Evolutionary conservation across 2,888 invertebrate species (phyloP), one percentile per base, ranked within the genome.

Genomic region (Euproctis similis): DNA sequence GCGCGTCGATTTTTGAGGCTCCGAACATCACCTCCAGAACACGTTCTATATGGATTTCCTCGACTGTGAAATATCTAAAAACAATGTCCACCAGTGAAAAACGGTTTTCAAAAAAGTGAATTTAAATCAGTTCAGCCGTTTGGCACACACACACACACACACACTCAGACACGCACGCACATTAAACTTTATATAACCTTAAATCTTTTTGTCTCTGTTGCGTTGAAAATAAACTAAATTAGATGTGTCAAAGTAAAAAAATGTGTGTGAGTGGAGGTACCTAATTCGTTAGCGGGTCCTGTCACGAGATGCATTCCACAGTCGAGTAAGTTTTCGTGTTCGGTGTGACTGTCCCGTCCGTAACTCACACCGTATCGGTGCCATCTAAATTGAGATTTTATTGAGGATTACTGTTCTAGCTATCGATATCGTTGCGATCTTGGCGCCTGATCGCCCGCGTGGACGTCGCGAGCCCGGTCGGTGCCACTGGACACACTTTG

Each of bases 381-480:
- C 82, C 77, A 84, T 84, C 84, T 84, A 80, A 81, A 82, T 80
- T 80, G 82, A 84, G 82, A 84, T 82, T 82, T 84, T 82, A 84
- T 82, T 81, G 82, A 72, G 81, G 82, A 84, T 84, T 84, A 80
- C 78, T 81, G 82, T 80, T 78, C 82, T 81, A 78, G 78, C 55
- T 70, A 59, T n/a, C 67, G 68, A 62, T 84, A 84, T 84, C 82
- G 78, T 81, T 69, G 82, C 82, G 81, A 84, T 84, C 82, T 82
- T 78, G 81, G 80, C 82, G 80, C 80, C 78, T 65, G 66, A 24
- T 51, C 54, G 80, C 77, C 76, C 78, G 77, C 65, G 65, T 24
- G 53, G 53, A 57, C 56, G 54, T 4, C 6, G 14, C 14, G 6
- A n/a, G n/a, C n/a, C n/a, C n/a, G n/a, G 53, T 57, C 55, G 52